Conservation (phyloP, 1,140 invertebrate genomes). For the Drosophila seguyi region DNA sequence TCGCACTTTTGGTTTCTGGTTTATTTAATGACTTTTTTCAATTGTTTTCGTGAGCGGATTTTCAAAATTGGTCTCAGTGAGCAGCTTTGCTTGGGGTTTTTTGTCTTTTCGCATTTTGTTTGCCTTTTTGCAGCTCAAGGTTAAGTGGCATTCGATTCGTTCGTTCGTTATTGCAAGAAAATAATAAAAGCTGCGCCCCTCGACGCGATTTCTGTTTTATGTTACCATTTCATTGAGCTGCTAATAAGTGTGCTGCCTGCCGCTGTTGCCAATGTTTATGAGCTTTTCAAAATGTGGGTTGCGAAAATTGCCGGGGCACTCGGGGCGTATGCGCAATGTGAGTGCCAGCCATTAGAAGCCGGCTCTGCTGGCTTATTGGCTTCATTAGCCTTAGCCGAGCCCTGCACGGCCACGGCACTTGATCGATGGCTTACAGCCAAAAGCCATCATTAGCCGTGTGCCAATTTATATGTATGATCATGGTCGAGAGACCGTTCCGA, state of each 20-base stretch:
- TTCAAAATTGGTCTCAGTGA: conserved; percentile 76
- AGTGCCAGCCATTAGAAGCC: conserved; percentile 31
- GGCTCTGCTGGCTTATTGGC: conserved; percentile 17
- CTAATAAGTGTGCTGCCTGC: conserved; percentile 73
- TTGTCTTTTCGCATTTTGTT: conserved; percentile 31
- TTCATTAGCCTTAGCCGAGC: conserved; percentile 27
- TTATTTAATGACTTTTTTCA: conserved; percentile 82
- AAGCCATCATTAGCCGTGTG: conserved; percentile 47
- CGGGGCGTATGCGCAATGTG: conserved; percentile 46
- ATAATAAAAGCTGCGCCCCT: conserved; percentile 58
- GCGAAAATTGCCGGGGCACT: conserved; percentile 47
- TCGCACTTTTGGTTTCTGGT: conserved; percentile 77
- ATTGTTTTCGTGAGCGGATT: conserved; percentile 83
- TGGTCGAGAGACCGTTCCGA: background rate
- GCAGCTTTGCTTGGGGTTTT: conserved; percentile 48
- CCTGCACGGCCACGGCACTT: conserved; percentile 22
- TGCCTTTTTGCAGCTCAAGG: conserved; percentile 67
- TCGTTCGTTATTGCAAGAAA: conserved; percentile 76
- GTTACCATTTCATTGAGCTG: conserved; percentile 74
- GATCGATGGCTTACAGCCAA: conserved; percentile 37
- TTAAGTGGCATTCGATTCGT: conserved; percentile 75
- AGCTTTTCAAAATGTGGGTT: conserved; percentile 68
- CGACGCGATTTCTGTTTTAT: conserved; percentile 43
- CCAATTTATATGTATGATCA: conserved; percentile 19
- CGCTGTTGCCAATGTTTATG: conserved; percentile 59